Evolutionary conservation across 2,888 invertebrate genomes (phyloP), one percentile per base, ranked within the genome.

Genomic region (Sarcophaga variegata): DNA sequence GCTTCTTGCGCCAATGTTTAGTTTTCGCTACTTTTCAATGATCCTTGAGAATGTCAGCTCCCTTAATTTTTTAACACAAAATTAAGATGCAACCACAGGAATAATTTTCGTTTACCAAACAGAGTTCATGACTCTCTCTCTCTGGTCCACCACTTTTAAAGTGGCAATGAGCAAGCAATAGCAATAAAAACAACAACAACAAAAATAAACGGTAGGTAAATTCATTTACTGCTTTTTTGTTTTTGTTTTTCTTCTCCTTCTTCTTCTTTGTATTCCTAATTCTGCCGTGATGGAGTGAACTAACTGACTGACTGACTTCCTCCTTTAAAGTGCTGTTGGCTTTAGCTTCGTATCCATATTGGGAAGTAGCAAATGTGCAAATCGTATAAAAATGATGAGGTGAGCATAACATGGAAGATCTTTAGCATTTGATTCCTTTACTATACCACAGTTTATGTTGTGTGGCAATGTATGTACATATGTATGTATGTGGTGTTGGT

Each of bases 11-110:
- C 72, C 69, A n/a, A 64, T 62, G 54, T 66, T 70, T 77, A 71
- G 37, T 75, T 75, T 78, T 59, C 14, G 25, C n/a, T 74, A 25
- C 12, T 79, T 71, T 71, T 82, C 62, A 84, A 76, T 71, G 62
- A 82, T 84, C 75, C 87, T 87, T 84, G 69, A 82, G 78, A 74
- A 67, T 87, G 84, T 82, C 76, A 87, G 84, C 79, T 84, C 79
- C 84, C 76, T 72, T 77, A 76, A 66, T 59, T 62, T 81, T 83
- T 76, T 66, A 66, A 60, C 71, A 81, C 49, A 71, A 84, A 87
- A 87, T 87, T 76, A 84, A 87, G 81, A 81, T 87, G 86, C 81
- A 81, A 87, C 67, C 70, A 78, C 22, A 83, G 70, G 70, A 83
- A 81, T 75, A 81, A 79, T 83, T 87, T 83, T 63, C 54, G 10